Conservation (phyloP, 2,113 vertebrate species). For the Prochilodus magdalenae region DNA sequence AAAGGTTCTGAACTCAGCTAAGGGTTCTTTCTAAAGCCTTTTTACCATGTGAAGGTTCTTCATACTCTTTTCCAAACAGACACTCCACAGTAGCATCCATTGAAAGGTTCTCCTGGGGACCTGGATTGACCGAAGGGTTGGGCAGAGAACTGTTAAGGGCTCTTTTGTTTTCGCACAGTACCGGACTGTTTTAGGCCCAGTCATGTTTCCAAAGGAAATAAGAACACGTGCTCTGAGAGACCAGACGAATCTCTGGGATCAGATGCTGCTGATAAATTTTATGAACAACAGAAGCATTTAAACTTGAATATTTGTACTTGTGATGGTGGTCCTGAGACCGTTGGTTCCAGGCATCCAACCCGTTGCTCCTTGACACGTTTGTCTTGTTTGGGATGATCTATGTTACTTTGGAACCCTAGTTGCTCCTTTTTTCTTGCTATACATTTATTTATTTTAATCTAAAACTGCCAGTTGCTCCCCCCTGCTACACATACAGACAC, state of each 20-base stretch:
- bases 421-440: background rate
- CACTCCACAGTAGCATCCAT: too few species aligned
- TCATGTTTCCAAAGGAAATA: too few species aligned
- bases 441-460: constrained; percentile 16
- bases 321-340: background rate
- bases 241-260: constrained; percentile 25
- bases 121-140: too few species aligned
- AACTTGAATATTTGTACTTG: constrained; percentile 56
- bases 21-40: too few species aligned
- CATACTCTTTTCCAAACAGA: too few species aligned
- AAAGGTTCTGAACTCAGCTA: too few species aligned
- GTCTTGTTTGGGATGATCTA: background rate
- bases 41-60: too few species aligned
- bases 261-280: constrained; percentile 46
- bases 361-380: constrained; percentile 25
- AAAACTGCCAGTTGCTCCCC: constrained; percentile 48
- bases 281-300: constrained; percentile 22
- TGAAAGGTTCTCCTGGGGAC: too few species aligned
- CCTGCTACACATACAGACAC: constrained; percentile 44
- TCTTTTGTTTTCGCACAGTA: too few species aligned
- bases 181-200: too few species aligned
- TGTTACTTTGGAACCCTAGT: constrained; percentile 3
- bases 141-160: too few species aligned
- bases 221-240: constrained; percentile 20
- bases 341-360: background rate